Conservation (phyloP, 2,888 invertebrate genomes). For the Volucella bombylans region DNA sequence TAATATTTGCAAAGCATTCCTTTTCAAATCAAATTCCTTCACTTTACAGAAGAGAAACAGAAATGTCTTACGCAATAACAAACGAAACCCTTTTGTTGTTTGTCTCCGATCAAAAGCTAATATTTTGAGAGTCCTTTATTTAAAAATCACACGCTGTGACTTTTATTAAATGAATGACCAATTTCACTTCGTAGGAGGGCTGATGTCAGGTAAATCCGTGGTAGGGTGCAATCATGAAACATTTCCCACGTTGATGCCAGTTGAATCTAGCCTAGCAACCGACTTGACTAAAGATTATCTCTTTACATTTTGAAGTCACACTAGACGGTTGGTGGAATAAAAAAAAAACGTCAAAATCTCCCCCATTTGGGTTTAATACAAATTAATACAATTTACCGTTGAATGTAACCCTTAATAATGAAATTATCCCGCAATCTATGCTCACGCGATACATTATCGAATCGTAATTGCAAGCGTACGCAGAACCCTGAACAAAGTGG, state of each 20-base stretch:
- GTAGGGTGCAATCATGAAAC: too few species aligned
- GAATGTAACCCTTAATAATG: slow-evolving; percentile 68
- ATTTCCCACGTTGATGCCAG: too few species aligned
- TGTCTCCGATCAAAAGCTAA: too few species aligned
- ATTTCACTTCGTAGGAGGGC: not conserved
- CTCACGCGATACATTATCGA: slow-evolving; percentile 30
- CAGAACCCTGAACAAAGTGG: slow-evolving; percentile 49
- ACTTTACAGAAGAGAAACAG: too few species aligned
- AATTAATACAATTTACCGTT: slow-evolving; percentile 44
- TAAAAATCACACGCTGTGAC: slow-evolving; percentile 48
- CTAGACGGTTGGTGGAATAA: not conserved
- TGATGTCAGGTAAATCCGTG: not conserved
- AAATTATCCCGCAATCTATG: slow-evolving; percentile 62
- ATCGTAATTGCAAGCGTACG: slow-evolving; percentile 43
- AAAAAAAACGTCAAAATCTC: slow-evolving; percentile 2
- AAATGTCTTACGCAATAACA: too few species aligned
- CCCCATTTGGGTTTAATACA: slow-evolving; percentile 21
- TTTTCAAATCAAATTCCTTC: too few species aligned
- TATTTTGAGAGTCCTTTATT: not conserved
- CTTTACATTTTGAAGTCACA: not conserved
- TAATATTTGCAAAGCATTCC: too few species aligned
- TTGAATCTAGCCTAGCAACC: slow-evolving; percentile 49
- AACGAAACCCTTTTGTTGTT: too few species aligned
- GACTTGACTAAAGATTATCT: not conserved
- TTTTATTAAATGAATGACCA: slow-evolving; percentile 53